Evolutionary conservation across 2,888 invertebrate species (phyloP).

Genomic region (Aleiodes leptofemur): DNA sequence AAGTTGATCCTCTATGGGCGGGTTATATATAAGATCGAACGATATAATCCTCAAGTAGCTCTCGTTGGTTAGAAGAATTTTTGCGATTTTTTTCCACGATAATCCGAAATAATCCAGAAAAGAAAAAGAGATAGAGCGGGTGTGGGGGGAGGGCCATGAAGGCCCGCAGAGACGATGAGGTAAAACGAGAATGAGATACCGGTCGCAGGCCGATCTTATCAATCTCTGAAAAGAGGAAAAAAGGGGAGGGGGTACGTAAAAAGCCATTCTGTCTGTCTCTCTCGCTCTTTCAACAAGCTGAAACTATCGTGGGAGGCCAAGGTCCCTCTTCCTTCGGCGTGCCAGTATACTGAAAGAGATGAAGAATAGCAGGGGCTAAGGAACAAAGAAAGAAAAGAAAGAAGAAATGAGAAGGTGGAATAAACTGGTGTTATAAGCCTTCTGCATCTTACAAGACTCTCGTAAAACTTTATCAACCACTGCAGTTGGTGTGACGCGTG

Average conservation of each 20-base stretch:
- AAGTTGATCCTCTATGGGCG: slow-evolving; percentile 57
- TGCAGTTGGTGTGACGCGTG: slow-evolving; percentile 51
- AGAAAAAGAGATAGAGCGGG: slow-evolving; percentile 23
- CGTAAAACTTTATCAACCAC: slow-evolving; percentile 58
- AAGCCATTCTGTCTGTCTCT: slow-evolving; percentile 29
- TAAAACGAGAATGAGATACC: slow-evolving; percentile 50
- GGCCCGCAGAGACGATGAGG: slow-evolving; percentile 25
- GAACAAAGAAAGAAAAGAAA: slow-evolving; percentile 48
- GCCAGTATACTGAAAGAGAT: slow-evolving; percentile 8
- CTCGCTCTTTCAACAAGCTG: slow-evolving; percentile 7
- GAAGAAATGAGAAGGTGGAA: slow-evolving; percentile 44
- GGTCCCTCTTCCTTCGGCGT: slow-evolving; percentile 13
- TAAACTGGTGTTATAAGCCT: slow-evolving; percentile 35
- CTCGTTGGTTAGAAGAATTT: slow-evolving; percentile 52
- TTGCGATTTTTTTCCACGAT: slow-evolving; percentile 53
- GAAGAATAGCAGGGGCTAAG: slow-evolving; percentile 5
- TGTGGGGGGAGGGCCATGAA: slow-evolving; percentile 31
- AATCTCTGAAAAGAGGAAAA: not conserved
- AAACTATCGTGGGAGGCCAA: slow-evolving; percentile 36
- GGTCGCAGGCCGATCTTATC: slow-evolving; percentile 54
- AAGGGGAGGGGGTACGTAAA: slow-evolving; percentile 12
- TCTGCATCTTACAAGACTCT: slow-evolving; percentile 45
- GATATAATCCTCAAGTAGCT: slow-evolving; percentile 53
- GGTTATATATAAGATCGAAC: slow-evolving; percentile 53
- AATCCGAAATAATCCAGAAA: slow-evolving; percentile 56